phyloP scores from a whole-genome alignment of 2,888 invertebrate genomes.

The Iselma pallidipennis region DNA sequence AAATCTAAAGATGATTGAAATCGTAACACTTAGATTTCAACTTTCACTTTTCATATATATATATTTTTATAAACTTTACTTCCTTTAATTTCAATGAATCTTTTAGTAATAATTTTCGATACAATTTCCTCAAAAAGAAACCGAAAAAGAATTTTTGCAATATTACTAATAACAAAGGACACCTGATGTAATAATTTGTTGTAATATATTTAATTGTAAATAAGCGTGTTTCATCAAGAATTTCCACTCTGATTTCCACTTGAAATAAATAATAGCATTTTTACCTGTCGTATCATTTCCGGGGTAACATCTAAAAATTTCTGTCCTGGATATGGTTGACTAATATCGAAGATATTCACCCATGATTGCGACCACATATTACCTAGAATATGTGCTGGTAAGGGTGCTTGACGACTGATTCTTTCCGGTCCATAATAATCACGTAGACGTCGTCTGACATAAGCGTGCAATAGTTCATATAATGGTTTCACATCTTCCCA shows the following conservation, averaged over 20 bases:
- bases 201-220: background rate
- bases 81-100: background rate
- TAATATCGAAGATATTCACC: conserved; percentile 78
- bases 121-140: background rate
- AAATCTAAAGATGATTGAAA: background rate
- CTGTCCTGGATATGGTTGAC: conserved; percentile 85
- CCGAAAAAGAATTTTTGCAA: background rate
- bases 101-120: background rate
- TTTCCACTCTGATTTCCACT: background rate
- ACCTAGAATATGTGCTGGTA: conserved; percentile 84
- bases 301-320: conserved; percentile 78
- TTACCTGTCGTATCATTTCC: conserved; percentile 77
- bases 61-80: no score
- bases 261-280: background rate
- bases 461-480: conserved; percentile 87
- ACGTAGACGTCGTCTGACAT: conserved; percentile 80
- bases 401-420: conserved; percentile 76
- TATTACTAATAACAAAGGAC: background rate
- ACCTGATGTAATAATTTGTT: background rate
- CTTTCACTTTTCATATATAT: no score
- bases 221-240: background rate
- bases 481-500: conserved; percentile 86
- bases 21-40: background rate
- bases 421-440: conserved; percentile 84
- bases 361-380: conserved; percentile 92